Evolutionary conservation across 2,888 invertebrate species (phyloP), one percentile per base, ranked within the genome.

Genomic region (Pseudococcus jackbeardsleyi): DNA sequence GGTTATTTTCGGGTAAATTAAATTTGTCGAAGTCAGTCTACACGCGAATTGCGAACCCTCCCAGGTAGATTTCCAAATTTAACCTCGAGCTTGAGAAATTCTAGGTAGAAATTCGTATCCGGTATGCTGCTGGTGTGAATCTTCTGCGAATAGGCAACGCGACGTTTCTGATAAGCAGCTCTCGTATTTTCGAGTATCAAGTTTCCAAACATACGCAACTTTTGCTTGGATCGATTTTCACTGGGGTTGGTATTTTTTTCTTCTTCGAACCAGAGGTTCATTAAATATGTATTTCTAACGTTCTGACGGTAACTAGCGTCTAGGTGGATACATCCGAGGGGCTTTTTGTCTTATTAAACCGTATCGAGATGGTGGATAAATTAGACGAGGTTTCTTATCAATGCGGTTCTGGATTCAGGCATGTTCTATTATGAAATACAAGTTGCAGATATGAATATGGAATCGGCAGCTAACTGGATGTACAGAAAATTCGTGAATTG

Each of bases 161-260:
- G 12, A 68, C 26, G 19, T 11, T 68, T 68, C 22, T 68, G 68
- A 68, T 68, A 68, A 68, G 68, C 26, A 26, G 26, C 11, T n/a
- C 54, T n/a, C 54, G 54, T 54, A 50, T 15, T 54, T 26, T 68
- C 22, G 26, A 11, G 68, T 68, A 68, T 26, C 22, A 68, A 68
- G 68, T 68, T 68, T 54, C 54, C 54, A 54, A 54, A 54, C 54
- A 54, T 54, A 54, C 68, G 68, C 68, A 68, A 68, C 22, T 68
- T 22, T 68, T 26, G 68, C 26, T 26, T 26, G 68, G 22, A 68
- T 68, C 68, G 68, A 68, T 68, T 68, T 68, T 68, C 68, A 26
- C 9, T 11, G 68, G 68, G 22, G 68, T 26, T 54, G 54, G 54
- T 54, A n/a, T n/a, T 68, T 68, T 68, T 68, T 68, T 54, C 54